These are phyloP conservation scores for Sandelia bainsii DNA, from an alignment of 2,797 vertebrate genomes.

Conservation along the genomic window DNA sequence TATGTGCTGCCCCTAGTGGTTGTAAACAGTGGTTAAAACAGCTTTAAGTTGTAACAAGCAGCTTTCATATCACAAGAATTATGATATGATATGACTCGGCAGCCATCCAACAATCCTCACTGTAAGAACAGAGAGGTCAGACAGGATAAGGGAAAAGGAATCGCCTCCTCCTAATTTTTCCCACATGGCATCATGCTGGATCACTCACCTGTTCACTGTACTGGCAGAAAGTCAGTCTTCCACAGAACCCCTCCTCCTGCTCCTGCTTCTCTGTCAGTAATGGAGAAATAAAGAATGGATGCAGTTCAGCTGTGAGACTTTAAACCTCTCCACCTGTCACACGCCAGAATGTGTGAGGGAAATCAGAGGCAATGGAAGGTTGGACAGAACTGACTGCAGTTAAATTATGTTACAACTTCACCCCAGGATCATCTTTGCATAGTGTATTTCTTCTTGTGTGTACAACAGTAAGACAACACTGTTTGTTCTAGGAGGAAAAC, in stretches of 20 bases:
- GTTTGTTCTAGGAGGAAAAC: background rate
- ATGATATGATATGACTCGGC: conserved; percentile 9
- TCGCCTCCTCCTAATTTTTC: conserved; percentile 36
- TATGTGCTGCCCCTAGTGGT: no score
- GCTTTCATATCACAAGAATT: no score
- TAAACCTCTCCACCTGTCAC: conserved; percentile 54
- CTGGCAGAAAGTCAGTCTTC: conserved; percentile 33
- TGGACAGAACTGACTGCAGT: conserved; percentile 19
- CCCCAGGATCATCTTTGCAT: conserved; percentile 27
- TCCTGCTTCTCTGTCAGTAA: conserved; percentile 24
- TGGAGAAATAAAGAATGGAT: conserved; percentile 44
- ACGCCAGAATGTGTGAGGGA: conserved; percentile 35
- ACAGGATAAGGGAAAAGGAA: conserved; percentile 7
- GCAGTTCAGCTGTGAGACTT: conserved; percentile 32
- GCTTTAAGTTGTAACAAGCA: background rate
- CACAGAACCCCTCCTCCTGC: conserved; percentile 11
- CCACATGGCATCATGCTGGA: conserved; percentile 31
- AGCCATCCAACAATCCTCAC: conserved; percentile 7
- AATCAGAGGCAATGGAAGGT: conserved; percentile 42
- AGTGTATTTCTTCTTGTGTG: conserved; percentile 4
- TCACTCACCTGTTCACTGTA: conserved; percentile 61
- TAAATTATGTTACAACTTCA: conserved; percentile 26
- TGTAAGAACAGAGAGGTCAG: conserved; percentile 11
- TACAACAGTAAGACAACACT: background rate
- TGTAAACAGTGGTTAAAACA: background rate